Evolutionary conservation across 2,797 vertebrate genomes (phyloP).

Genomic region (Schizopygopsis malacanthus): DNA sequence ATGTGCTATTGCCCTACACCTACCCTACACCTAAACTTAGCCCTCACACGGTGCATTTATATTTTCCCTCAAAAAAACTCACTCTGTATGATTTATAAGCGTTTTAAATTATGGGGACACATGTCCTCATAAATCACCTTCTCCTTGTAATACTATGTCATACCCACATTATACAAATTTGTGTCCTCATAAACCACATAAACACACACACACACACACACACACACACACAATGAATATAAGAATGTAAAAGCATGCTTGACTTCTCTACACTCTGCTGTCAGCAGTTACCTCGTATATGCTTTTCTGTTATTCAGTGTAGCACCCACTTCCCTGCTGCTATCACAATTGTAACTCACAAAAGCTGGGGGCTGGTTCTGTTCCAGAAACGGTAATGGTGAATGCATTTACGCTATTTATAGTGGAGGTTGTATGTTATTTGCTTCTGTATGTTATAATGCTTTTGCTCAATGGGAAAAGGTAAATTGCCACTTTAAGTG

Average conservation of each 20-base stretch:
- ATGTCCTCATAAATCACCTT: too few relatives aligned
- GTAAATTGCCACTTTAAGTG: background rate
- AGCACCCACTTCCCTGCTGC: background rate
- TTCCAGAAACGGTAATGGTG: background rate
- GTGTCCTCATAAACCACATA: too few relatives aligned
- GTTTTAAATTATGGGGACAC: too few relatives aligned
- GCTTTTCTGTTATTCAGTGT: conserved; percentile 13
- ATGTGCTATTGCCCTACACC: too few relatives aligned
- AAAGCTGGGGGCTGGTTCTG: background rate
- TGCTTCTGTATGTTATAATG: background rate
- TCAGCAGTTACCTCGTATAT: background rate
- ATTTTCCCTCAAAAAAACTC: too few relatives aligned
- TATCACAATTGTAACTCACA: background rate
- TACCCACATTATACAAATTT: too few relatives aligned
- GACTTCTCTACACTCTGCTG: conserved; percentile 18
- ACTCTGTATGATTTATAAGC: too few relatives aligned
- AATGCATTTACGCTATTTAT: background rate
- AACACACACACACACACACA: conserved; percentile 11
- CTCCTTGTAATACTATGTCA: too few relatives aligned
- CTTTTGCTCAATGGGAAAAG: background rate
- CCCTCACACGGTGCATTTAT: too few relatives aligned
- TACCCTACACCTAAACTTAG: too few relatives aligned
- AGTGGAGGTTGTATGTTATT: background rate
- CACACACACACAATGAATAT: conserved; percentile 17
- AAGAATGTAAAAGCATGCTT: conserved; percentile 3